These are phyloP conservation scores for Orycteropus afer DNA, from an alignment of 2,113 vertebrate species.

Conservation along the genomic window DNA sequence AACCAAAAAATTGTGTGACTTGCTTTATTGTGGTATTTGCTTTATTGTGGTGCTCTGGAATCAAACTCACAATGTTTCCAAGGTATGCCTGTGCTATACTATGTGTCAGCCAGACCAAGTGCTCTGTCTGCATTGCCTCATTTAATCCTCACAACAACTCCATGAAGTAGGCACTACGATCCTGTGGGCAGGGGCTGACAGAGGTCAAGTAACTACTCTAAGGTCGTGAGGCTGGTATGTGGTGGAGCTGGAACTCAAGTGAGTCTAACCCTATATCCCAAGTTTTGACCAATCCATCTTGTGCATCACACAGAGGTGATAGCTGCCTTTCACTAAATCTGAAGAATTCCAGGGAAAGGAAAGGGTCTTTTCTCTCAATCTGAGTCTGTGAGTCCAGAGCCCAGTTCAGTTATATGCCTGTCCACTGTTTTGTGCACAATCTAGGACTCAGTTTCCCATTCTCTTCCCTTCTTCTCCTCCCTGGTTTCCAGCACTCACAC, in stretches of 20 bases:
- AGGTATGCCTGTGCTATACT: too few relatives aligned
- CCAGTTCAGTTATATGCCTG: background rate
- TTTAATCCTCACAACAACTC: background rate
- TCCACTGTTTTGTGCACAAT: background rate
- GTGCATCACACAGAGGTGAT: background rate
- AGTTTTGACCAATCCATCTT: background rate
- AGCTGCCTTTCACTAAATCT: background rate
- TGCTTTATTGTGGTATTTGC: too few relatives aligned
- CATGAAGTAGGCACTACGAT: rapidly evolving
- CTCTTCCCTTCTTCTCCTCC: background rate
- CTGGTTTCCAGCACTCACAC: background rate
- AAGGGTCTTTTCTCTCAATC: background rate
- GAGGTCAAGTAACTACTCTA: background rate
- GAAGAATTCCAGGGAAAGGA: background rate
- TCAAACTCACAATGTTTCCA: too few relatives aligned
- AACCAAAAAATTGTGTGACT: too few relatives aligned
- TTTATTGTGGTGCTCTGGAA: too few relatives aligned
- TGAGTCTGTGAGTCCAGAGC: background rate
- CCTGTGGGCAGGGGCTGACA: background rate
- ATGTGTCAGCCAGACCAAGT: rapidly evolving
- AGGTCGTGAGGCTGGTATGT: background rate
- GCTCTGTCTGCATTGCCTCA: rapidly evolving
- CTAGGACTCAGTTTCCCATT: background rate
- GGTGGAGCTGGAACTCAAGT: background rate
- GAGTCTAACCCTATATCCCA: background rate